These are phyloP conservation scores for Scaptomyza flava DNA, from an alignment of 2,888 invertebrate species.

Conservation along the genomic window DNA sequence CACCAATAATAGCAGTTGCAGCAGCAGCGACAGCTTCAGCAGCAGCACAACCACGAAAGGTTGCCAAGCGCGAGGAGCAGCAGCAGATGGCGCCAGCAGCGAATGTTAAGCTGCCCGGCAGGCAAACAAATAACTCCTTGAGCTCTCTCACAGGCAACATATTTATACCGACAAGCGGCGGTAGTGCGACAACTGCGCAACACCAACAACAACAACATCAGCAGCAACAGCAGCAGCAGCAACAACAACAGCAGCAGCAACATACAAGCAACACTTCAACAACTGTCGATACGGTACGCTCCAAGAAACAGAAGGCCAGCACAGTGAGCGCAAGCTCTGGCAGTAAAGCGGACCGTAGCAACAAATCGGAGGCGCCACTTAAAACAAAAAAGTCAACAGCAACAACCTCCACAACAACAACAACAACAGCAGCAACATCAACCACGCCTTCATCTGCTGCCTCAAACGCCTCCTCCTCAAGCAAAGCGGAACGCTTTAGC, in stretches of 20 bases:
- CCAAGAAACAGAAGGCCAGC: conserved; percentile 56
- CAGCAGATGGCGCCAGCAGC: conserved; percentile 83
- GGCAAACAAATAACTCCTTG: conserved; percentile 94
- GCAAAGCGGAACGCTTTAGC: conserved; percentile 64
- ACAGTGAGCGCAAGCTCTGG: conserved; percentile 25
- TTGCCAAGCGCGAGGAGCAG: conserved; percentile 42
- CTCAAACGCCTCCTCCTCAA: conserved; percentile 64
- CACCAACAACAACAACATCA: conserved; percentile 47
- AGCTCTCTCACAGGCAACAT: conserved; percentile 94
- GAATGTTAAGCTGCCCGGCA: conserved; percentile 86
- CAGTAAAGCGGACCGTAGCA: conserved; percentile 47
- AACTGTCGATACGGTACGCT: conserved; percentile 47
- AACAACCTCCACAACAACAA: neutral
- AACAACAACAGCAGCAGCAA: conserved; percentile 45
- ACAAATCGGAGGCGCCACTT: conserved; percentile 45
- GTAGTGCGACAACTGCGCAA: conserved; percentile 49
- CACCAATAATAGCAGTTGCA: conserved; percentile 12
- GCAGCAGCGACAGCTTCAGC: conserved; percentile 18
- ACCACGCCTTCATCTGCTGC: conserved; percentile 46
- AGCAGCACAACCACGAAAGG: conserved; percentile 31
- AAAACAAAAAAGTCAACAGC: conserved; percentile 46
- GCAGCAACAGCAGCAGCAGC: conserved; percentile 49
- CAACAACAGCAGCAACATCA: conserved; percentile 8
- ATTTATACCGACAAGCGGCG: conserved; percentile 86
- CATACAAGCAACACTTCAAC: conserved; percentile 26